Percentiles rank a stretch among this genome's conserved stretches.
Evolutionary conservation across 2,888 invertebrate species (phyloP).

Genomic region (Cetonia aurata): DNA sequence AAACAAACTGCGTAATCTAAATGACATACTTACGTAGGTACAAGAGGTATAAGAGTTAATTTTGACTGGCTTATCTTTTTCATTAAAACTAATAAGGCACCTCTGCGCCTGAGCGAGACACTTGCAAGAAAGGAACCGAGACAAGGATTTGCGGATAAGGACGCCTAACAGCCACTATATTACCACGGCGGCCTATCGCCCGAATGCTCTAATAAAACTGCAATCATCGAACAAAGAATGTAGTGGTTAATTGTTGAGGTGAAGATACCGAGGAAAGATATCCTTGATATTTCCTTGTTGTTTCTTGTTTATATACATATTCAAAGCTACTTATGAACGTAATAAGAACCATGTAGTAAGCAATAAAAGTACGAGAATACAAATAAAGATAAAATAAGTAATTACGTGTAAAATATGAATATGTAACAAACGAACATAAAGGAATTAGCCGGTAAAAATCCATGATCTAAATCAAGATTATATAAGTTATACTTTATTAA

Average conservation of each 20-base stretch:
- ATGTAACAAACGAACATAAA: no score
- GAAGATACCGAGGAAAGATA: background rate
- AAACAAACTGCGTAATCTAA: slow-evolving; percentile 24
- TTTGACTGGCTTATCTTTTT: slow-evolving; percentile 29
- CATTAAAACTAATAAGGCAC: slow-evolving; percentile 33
- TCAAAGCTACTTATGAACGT: no score
- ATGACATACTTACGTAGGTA: slow-evolving; percentile 27
- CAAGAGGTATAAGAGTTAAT: slow-evolving; percentile 33
- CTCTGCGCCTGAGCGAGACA: slow-evolving; percentile 8
- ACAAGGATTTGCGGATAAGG: slow-evolving; percentile 18
- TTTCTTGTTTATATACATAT: no score
- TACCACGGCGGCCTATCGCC: background rate
- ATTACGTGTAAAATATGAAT: no score
- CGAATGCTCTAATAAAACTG: slow-evolving; percentile 5
- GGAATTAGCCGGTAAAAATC: no score
- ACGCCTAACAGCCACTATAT: slow-evolving; percentile 15
- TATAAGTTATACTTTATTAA: no score
- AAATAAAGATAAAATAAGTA: no score
- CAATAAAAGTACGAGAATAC: no score
- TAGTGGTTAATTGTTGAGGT: slow-evolving; percentile 10
- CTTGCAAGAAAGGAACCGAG: background rate
- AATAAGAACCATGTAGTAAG: no score
- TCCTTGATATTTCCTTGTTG: no score
- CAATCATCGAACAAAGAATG: slow-evolving; percentile 11
- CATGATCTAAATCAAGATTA: no score